phyloP scores from a whole-genome alignment of 2,113 vertebrate genomes.

The Chauna torquata region DNA sequence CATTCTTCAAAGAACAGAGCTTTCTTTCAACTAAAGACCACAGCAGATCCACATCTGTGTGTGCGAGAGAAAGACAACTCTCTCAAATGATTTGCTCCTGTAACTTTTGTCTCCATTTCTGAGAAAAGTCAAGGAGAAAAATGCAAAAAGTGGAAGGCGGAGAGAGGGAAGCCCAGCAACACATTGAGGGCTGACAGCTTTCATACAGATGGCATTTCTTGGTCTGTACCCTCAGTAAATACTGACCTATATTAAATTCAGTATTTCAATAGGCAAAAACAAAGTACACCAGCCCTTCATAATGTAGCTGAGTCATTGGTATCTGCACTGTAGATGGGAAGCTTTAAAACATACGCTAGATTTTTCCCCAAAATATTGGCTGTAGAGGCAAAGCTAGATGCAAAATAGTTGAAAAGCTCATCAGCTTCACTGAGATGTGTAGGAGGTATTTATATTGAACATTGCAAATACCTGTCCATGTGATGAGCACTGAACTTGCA shows the following conservation, averaged over 20 bases:
- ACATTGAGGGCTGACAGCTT: background rate
- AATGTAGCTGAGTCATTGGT: background rate
- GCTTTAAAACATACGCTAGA: background rate
- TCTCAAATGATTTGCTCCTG: background rate
- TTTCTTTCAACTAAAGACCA: background rate
- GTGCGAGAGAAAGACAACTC: background rate
- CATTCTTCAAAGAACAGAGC: background rate
- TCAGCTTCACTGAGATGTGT: fast-evolving
- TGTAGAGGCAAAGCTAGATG: background rate
- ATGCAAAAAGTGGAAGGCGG: background rate
- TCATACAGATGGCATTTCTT: background rate
- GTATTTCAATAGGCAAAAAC: background rate
- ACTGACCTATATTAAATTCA: background rate
- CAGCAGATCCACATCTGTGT: background rate
- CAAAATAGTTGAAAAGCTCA: background rate
- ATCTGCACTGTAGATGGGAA: fast-evolving
- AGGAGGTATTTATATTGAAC: background rate
- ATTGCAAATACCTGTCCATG: background rate
- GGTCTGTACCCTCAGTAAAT: background rate
- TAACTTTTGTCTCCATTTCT: background rate
- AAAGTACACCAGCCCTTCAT: background rate
- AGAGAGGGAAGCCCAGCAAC: background rate
- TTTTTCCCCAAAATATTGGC: background rate
- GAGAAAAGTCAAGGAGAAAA: constrained; percentile 5
- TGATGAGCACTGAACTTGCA: background rate